A percentile compares a stretch with the other conserved stretches of the same genome.
phyloP scores from a whole-genome alignment of 1,140 invertebrate species.

The Phymorhynchus buccinoides region DNA sequence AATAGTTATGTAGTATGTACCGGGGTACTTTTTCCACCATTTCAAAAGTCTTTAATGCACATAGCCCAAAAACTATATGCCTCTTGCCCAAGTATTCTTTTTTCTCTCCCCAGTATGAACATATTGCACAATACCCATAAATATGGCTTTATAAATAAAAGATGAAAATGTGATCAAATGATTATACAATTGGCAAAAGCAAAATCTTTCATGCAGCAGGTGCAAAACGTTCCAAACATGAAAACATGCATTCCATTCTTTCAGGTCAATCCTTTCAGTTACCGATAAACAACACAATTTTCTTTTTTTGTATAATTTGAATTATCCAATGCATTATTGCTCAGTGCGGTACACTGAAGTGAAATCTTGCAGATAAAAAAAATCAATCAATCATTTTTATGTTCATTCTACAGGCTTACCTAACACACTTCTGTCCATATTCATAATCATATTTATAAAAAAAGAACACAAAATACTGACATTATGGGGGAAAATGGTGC shows the following conservation, averaged over 20 bases:
- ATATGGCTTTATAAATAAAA: constrained; percentile 10
- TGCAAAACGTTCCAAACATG: not conserved
- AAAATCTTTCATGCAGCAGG: not conserved
- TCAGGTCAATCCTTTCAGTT: not conserved
- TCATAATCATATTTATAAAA: too few species aligned
- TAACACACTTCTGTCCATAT: too few species aligned
- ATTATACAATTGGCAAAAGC: not conserved
- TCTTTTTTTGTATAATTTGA: too few species aligned
- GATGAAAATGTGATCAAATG: not conserved
- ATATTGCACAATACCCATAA: constrained; percentile 12
- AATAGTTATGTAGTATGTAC: too few species aligned
- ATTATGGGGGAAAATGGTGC: too few species aligned
- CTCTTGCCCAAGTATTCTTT: not conserved
- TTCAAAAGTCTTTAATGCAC: not conserved
- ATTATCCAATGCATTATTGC: too few species aligned
- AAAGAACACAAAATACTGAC: too few species aligned
- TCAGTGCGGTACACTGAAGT: too few species aligned
- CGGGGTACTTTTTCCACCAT: too few species aligned
- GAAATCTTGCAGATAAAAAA: too few species aligned
- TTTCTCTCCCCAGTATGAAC: not conserved
- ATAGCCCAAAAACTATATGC: not conserved
- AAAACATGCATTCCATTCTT: not conserved
- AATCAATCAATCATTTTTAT: too few species aligned
- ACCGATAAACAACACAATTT: not conserved
- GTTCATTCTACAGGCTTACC: too few species aligned